Base-by-base conservation (phyloP, 1,140 invertebrate species). In the Leucophenga varia region DNA sequence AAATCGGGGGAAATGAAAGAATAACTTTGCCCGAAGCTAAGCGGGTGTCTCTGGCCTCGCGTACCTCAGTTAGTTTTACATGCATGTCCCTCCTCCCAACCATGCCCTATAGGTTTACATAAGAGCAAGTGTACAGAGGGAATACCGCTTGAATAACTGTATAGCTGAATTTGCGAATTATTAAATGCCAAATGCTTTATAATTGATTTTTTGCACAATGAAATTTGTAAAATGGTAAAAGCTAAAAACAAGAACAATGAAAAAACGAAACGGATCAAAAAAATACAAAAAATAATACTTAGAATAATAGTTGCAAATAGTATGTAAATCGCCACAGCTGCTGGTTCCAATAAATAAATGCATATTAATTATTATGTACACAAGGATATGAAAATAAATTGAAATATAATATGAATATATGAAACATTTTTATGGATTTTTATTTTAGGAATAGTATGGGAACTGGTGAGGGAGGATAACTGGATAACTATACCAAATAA, bases 1-100 rank as follows among this genome's bases (percentile, higher is more conserved):
- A 67, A 67, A 67, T 67, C 63, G 63, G 54, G n/a, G 59, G 54
- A 67, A 67, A 67, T 67, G 59, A 59, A 67, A 67, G 52, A 67
- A 67, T 50, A 67, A 67, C 59, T 59, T 67, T 67, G 63, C 63
- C 59, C 21, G 53, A 39, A 59, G 61, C 38, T 43, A 58, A n/a
- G 32, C 16, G 16, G 4, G 12, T 34, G 39, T 37, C 13, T 58
- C 49, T 63, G 49, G 49, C 39, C 43, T 37, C 54, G 47, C 57
- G 51, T 57, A 34, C 54, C 57, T 57, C 53, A 22, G 42, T 61
- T 56, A 35, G 42, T 32, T 51, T 32, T 44, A 40, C 46, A 21
- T 18, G 48, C 34, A 32, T 32, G 40, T 42, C 17, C 12, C 37
- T 10, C 36, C 10, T 17, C 21, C 21, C 12, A 30, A 30, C 28